These are phyloP conservation scores for Conus betulinus DNA, from an alignment of 1,140 invertebrate genomes.

Conservation along the genomic window DNA sequence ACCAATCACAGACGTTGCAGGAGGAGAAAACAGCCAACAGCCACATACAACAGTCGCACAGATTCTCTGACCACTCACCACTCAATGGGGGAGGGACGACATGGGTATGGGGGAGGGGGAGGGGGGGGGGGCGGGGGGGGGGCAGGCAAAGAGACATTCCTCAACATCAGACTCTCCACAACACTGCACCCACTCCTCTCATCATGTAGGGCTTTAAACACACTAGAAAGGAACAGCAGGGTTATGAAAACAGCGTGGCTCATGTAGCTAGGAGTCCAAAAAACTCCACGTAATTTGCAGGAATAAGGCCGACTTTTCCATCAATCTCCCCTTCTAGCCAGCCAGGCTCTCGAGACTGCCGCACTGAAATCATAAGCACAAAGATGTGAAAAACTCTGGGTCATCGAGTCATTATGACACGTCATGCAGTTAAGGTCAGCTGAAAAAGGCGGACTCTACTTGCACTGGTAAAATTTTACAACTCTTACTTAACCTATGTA, in stretches of 20 bases:
- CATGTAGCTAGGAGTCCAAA: conserved; percentile 62
- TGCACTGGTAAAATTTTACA: too few species aligned
- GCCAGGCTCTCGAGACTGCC: conserved; percentile 93
- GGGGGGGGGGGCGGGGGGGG: too few species aligned
- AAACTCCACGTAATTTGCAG: conserved; percentile 96
- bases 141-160: neutral
- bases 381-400: neutral
- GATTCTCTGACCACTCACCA: neutral
- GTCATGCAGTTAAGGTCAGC: too few species aligned
- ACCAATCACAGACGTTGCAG: neutral
- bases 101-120: too few species aligned
- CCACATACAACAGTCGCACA: neutral
- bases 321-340: conserved; percentile 97
- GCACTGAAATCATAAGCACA: conserved; percentile 81
- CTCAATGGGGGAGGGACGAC: too few species aligned
- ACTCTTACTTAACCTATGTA: too few species aligned
- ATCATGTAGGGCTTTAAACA: neutral
- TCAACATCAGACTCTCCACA: neutral
- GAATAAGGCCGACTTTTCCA: conserved; percentile 94
- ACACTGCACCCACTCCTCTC: neutral
- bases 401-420: too few species aligned
- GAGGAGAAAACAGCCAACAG: neutral
- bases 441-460: too few species aligned
- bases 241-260: neutral
- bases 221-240: neutral